Conservation (phyloP, 2,797 vertebrate genomes). For the Microctenopoma stevenorrisi region DNA sequence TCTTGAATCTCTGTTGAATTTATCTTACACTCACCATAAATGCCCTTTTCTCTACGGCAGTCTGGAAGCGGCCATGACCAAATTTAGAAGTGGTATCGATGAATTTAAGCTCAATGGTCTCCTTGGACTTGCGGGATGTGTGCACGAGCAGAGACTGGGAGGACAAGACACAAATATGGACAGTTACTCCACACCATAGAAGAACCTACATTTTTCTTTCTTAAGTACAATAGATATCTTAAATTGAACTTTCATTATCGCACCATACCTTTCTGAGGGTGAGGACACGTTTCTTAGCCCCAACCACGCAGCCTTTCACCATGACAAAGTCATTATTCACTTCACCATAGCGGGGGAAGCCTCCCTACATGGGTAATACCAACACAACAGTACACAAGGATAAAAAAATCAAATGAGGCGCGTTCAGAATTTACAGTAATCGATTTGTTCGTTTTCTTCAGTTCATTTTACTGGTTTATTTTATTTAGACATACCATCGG, state of each 20-base stretch:
- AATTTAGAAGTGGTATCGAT: slow-evolving; percentile 97
- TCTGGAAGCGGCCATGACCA: slow-evolving; percentile 93
- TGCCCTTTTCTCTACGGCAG: slow-evolving; percentile 90
- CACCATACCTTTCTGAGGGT: slow-evolving; percentile 92
- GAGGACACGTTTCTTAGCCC: slow-evolving; percentile 90
- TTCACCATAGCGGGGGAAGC: slow-evolving; percentile 91
- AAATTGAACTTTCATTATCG: not conserved
- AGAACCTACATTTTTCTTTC: not conserved
- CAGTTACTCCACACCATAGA: not conserved
- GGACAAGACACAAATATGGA: slow-evolving; percentile 16
- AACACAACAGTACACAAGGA: not conserved
- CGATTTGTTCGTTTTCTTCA: not conserved
- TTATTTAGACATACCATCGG: slow-evolving; percentile 85
- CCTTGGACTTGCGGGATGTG: slow-evolving; percentile 84
- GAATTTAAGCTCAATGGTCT: slow-evolving; percentile 92
- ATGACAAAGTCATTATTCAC: slow-evolving; percentile 95
- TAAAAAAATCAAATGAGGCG: not conserved
- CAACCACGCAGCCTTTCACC: slow-evolving; percentile 93
- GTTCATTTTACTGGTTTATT: not conserved
- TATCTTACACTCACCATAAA: slow-evolving; percentile 88
- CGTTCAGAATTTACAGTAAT: not conserved
- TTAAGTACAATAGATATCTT: not conserved
- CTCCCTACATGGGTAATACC: slow-evolving; percentile 81
- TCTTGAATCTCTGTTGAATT: not conserved
- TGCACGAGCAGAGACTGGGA: slow-evolving; percentile 90